Base-by-base conservation (phyloP, 2,888 invertebrate genomes). In the Megalurothrips usitatus region DNA sequence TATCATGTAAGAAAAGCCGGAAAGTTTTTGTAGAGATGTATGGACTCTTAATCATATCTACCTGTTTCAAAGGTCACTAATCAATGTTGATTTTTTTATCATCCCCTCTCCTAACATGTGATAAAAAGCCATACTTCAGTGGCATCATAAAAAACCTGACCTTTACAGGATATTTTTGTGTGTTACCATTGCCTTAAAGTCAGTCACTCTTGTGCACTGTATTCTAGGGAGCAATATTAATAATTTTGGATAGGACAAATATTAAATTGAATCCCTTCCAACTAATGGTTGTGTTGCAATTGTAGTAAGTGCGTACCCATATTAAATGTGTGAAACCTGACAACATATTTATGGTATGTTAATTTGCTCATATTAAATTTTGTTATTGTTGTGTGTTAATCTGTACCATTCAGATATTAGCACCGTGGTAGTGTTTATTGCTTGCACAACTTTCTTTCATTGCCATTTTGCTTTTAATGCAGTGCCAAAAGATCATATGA, bases 201-300 rank as follows among this genome's bases (percentile, higher is more conserved):
- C 58, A 58, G 58, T 58, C 58, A 58, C 58, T 12, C 34, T 26
- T 26, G 26, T 75, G 68, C 10, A 75, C 68, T 26, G 68, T 26
- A 23, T 75, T 26, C 23, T 26, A 75, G 68, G 26, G 26, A 26
- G 23, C 26, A 75, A 23, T 26, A 26, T 75, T 75, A 75, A 26
- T 26, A 75, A 26, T 75, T 26, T 75, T 75, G 12, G 19, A 58
- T 58, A 19, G 6, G 19, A 58, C 23, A 26, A 3, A 23, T 26
- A 75, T 11, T 75, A 75, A 75, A 75, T 75, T 26, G 68, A 58
- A 58, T 17, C 58, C 58, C 19, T 19, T 19, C 58, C 58, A 9
- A 75, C 26, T 75, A 75, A 75, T 75, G 68, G 68, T 75, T 75
- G 68, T 75, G 68, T 75, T 75, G 26, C 23, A 26, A 75, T 75